These are phyloP conservation scores for Heliocidaris erythrogramma DNA, from an alignment of 35 echinoderm and acorn worm species.

Conservation along the genomic window DNA sequence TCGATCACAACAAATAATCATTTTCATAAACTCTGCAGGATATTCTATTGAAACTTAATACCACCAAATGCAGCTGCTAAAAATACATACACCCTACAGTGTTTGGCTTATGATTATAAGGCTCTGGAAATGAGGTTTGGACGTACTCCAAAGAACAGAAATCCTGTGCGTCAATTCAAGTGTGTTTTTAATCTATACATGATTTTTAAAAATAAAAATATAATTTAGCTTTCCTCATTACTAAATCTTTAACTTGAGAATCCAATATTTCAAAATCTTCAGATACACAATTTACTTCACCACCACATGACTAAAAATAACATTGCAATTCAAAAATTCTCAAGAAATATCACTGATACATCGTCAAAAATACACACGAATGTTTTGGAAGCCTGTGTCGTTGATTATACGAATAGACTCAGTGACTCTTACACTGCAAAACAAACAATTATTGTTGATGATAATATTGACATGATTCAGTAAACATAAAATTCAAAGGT, in stretches of 20 bases:
- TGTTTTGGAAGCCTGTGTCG: not conserved
- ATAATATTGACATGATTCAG: not conserved
- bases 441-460: slow-evolving; percentile 3
- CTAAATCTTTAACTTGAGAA: not conserved
- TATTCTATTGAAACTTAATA: not conserved
- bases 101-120: not conserved
- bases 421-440: not conserved
- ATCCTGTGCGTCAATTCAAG: not conserved
- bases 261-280: not conserved
- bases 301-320: not conserved
- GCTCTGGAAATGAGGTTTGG: not conserved
- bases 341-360: not conserved
- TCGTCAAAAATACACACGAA: not conserved
- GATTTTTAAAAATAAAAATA: not conserved
- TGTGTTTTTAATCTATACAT: not conserved
- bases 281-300: not conserved
- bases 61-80: not conserved
- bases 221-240: not conserved
- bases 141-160: not conserved
- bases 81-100: not conserved
- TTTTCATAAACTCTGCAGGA: no score
- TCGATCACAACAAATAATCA: not conserved
- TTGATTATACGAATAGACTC: not conserved
- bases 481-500: not conserved
- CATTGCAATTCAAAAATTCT: not conserved